A percentile compares a stretch with the other conserved stretches of the same genome.
Conservation (phyloP, 2,113 vertebrate species). For the Tenrec ecaudatus region DNA sequence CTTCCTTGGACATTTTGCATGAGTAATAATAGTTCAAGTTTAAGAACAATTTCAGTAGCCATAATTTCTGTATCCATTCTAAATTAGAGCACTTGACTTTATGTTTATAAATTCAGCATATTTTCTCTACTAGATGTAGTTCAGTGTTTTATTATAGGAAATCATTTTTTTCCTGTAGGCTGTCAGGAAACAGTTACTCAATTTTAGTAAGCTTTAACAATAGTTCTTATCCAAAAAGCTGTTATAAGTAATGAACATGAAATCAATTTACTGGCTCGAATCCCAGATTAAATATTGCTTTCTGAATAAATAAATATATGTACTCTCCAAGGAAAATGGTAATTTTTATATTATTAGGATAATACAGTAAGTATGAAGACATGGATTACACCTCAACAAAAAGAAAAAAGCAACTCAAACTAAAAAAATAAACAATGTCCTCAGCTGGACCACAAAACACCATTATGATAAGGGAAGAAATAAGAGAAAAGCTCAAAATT, state of each 20-base stretch:
- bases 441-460: too few species aligned
- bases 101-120: conserved; percentile 81
- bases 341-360: conserved; percentile 66
- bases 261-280: conserved; percentile 77
- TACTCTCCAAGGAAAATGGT: conserved; percentile 57
- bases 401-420: too few species aligned
- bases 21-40: conserved; percentile 74
- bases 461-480: too few species aligned
- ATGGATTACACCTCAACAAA: too few species aligned
- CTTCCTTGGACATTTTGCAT: conserved; percentile 72
- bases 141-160: conserved; percentile 81
- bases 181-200: conserved; percentile 81
- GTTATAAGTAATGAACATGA: conserved; percentile 80
- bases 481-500: too few species aligned
- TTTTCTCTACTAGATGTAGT: conserved; percentile 71
- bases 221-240: conserved; percentile 78
- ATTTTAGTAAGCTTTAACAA: conserved; percentile 79
- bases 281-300: conserved; percentile 77
- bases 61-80: conserved; percentile 74
- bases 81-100: conserved; percentile 78
- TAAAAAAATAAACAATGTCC: too few species aligned
- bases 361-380: neutral
- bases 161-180: conserved; percentile 72
- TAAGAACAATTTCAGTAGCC: conserved; percentile 68
- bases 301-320: conserved; percentile 78